phyloP scores from a whole-genome alignment of 2,888 invertebrate species.

The Lobophora halterata region DNA sequence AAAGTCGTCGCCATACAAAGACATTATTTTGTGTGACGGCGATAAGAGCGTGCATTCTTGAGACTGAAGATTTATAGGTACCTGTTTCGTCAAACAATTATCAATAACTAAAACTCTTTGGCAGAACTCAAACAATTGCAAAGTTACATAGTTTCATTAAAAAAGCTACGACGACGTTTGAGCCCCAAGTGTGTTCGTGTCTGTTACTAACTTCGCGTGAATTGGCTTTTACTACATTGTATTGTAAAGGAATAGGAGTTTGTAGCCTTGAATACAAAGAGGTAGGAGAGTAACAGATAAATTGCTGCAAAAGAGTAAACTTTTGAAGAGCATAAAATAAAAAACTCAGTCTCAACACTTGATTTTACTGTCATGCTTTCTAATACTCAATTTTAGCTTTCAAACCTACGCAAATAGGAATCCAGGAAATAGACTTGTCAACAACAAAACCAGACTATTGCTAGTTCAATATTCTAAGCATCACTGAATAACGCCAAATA shows the following conservation, averaged over 20 bases:
- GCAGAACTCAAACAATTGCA: constrained; percentile 16
- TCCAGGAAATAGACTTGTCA: no score
- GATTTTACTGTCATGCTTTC: no score
- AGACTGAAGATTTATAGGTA: no score
- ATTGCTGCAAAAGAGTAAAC: not conserved
- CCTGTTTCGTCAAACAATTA: no score
- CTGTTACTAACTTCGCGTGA: constrained; percentile 24
- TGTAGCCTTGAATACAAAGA: constrained; percentile 19
- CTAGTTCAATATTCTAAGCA: no score
- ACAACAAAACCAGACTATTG: no score
- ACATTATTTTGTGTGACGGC: no score
- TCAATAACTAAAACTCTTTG: constrained; percentile 17
- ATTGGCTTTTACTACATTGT: constrained; percentile 16
- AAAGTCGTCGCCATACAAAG: no score
- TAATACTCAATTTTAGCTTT: no score
- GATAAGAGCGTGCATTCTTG: no score
- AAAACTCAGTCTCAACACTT: not conserved
- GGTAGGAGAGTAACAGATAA: constrained; percentile 1
- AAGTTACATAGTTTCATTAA: constrained; percentile 22
- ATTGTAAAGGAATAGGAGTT: constrained; percentile 14
- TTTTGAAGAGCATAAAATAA: not conserved
- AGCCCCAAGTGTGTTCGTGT: constrained; percentile 17
- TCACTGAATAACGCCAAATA: constrained; percentile 16
- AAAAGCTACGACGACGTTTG: constrained; percentile 10
- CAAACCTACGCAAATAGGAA: no score